Conservation (phyloP, 2,888 invertebrate genomes). For the Melanophora roralis region DNA sequence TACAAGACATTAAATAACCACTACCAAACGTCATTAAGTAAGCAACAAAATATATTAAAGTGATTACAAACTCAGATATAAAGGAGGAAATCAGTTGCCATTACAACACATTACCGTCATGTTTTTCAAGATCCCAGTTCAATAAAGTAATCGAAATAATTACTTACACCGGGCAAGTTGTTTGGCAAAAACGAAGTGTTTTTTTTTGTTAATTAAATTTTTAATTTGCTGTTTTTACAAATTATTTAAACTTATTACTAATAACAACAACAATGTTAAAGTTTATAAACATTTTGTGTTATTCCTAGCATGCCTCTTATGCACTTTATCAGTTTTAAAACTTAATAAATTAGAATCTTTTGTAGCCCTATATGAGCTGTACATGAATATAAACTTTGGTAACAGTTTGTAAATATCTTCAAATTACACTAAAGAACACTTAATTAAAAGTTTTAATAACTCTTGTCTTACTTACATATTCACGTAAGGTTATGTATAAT, state of each 20-base stretch:
- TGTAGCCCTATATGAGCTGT: too few relatives aligned
- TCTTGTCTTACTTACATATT: too few relatives aligned
- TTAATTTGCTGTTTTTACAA: neutral
- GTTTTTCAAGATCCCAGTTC: slow-evolving; percentile 34
- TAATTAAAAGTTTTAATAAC: too few relatives aligned
- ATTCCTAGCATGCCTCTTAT: neutral
- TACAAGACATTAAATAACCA: slow-evolving; percentile 57
- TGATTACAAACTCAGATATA: neutral
- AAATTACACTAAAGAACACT: slow-evolving; percentile 73
- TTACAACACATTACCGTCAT: slow-evolving; percentile 59
- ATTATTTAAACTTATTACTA: neutral
- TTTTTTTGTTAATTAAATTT: too few relatives aligned
- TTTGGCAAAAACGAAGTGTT: neutral
- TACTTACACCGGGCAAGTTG: neutral
- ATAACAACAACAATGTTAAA: slow-evolving; percentile 6
- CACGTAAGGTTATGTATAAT: too few relatives aligned
- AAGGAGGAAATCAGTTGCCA: slow-evolving; percentile 34
- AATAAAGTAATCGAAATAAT: slow-evolving; percentile 56
- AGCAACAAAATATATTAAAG: slow-evolving; percentile 41
- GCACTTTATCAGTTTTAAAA: slow-evolving; percentile 34
- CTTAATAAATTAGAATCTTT: slow-evolving; percentile 37
- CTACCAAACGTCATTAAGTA: slow-evolving; percentile 43
- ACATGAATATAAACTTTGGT: too few relatives aligned
- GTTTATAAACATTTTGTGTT: slow-evolving; percentile 42
- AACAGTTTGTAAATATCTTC: slow-evolving; percentile 37